Conservation (phyloP, 1,140 invertebrate genomes). For the Macrobrachium nipponense region DNA sequence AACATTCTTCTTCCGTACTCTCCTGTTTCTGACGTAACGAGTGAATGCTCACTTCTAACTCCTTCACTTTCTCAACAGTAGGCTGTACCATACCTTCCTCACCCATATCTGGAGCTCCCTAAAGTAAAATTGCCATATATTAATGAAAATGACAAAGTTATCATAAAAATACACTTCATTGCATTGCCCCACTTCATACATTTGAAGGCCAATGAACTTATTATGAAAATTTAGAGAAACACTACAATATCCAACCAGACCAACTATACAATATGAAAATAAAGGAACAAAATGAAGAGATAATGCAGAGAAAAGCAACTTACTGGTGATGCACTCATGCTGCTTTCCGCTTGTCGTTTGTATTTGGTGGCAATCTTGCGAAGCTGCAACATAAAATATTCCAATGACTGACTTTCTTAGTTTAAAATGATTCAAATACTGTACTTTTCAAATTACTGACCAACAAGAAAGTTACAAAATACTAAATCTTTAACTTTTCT, state of each 20-base stretch:
- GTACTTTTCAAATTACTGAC: neutral
- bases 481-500: neutral
- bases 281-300: neutral
- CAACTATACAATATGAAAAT: too few species aligned
- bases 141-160: too few species aligned
- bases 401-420: neutral
- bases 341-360: conserved; percentile 74
- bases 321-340: conserved; percentile 32
- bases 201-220: too few species aligned
- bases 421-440: neutral
- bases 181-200: too few species aligned
- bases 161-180: too few species aligned
- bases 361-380: conserved; percentile 93
- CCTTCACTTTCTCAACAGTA: conserved; percentile 40
- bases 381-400: conserved; percentile 72
- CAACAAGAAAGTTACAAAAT: neutral
- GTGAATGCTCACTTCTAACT: conserved; percentile 36
- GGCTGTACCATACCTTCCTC: conserved; percentile 19
- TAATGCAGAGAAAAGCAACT: neutral
- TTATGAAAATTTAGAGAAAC: too few species aligned
- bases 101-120: conserved; percentile 21
- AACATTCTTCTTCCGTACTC: conserved; percentile 21
- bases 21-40: conserved; percentile 45
- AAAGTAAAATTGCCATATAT: neutral
- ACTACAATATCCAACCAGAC: too few species aligned